phyloP scores from a whole-genome alignment of 2,888 invertebrate species.

The Craniophora ligustri region DNA sequence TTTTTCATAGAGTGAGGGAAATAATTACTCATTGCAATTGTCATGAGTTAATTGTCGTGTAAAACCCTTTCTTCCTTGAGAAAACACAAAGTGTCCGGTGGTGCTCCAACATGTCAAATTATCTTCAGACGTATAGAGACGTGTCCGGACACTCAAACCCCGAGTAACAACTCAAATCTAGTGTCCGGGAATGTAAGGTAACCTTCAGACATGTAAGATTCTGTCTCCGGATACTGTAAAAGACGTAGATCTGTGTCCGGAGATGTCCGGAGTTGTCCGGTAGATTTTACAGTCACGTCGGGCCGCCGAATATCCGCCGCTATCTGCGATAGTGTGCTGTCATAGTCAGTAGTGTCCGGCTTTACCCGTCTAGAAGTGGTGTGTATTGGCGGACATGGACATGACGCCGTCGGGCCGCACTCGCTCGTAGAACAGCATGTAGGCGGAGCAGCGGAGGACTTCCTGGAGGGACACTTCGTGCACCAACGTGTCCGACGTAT shows the following conservation, averaged over 20 bases:
- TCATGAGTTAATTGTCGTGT: too few species aligned
- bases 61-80: too few species aligned
- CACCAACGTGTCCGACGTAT: conserved; percentile 95
- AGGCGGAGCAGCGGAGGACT: conserved; percentile 95
- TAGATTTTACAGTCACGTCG: background rate
- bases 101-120: too few species aligned
- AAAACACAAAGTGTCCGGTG: too few species aligned
- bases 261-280: background rate
- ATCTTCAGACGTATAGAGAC: background rate
- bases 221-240: background rate
- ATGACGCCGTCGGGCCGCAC: conserved; percentile 52
- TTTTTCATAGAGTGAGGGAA: too few species aligned
- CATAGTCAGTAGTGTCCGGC: background rate
- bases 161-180: background rate
- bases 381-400: conserved; percentile 50
- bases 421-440: conserved; percentile 97
- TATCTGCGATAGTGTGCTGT: conserved; percentile 1
- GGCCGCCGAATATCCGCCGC: background rate
- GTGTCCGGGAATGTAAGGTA: background rate
- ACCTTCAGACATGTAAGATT: background rate
- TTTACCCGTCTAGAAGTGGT: conserved; percentile 58
- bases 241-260: background rate
- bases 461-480: conserved; percentile 93
- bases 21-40: too few species aligned
- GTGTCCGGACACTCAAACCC: too few species aligned